Evolutionary conservation across 1,140 invertebrate genomes (phyloP), one percentile per base, ranked within the genome.

Genomic region (Onthophagus taurus): DNA sequence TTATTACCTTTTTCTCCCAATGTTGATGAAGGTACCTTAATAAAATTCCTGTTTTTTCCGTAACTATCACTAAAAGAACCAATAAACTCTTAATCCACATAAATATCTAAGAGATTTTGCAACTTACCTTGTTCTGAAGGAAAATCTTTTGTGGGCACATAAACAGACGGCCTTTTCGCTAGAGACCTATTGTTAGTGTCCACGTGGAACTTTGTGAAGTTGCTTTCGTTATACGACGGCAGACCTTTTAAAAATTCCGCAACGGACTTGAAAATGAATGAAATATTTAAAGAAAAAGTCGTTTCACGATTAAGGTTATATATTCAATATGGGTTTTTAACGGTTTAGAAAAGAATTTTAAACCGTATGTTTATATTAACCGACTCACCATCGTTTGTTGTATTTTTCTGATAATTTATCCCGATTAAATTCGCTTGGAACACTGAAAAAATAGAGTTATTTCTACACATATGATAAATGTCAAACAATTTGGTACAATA

Each of bases 21-120:
- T 91, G 86, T 58, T 92, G 88, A 55, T 93, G 89, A 44, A 96
- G 74, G 65, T 91, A 96, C 69, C 89, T 79, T 55, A 96, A 65
- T 42, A 96, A 70, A 52, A 96, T 93, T 59, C 90, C 93, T 33
- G 89, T 88, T 69, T 92, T 93, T 66, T 95, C 90, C 61, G 89
- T 92, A 17, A 93, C 90, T 64, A 95, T 94, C 56, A 92, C 84
- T 87, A 70, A 49, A 83, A 78, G 57, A 52, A 57, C 61, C 13
- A 37, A 23, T 20, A 14, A 41, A 26, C 13, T 2, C 1, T 41
- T 29, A 41, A 13, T 29, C 5, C 14, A 33, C 17, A 16, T 23
- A n/a, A 42, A 41, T 39, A 44, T n/a, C 11, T 31, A 14, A 43
- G 37, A 33, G 18, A 39, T 31, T 43, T 48, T 38, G 14, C 19